Base-by-base conservation (phyloP, 2,888 invertebrate genomes). In the Ectobius pallidus region DNA sequence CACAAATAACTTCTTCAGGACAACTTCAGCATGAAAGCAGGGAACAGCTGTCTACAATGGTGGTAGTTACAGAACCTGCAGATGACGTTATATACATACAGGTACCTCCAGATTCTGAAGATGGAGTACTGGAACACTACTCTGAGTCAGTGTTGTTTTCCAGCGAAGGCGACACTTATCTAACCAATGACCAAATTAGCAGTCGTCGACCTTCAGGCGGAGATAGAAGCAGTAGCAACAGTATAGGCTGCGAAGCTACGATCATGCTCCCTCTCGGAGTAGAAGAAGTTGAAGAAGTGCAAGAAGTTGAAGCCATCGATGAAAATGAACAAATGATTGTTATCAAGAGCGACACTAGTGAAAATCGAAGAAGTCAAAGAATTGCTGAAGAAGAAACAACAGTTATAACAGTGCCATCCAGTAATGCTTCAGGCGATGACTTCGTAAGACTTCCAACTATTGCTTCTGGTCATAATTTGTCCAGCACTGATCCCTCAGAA, bases 1-100 rank as follows among this genome's bases (percentile, higher is more conserved):
- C n/a, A n/a, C n/a, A n/a, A n/a, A n/a, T n/a, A n/a, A n/a, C n/a
- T n/a, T n/a, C n/a, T n/a, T n/a, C n/a, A n/a, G n/a, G n/a, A n/a
- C n/a, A n/a, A n/a, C n/a, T n/a, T n/a, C n/a, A n/a, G n/a, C n/a
- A n/a, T n/a, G n/a, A n/a, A n/a, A n/a, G n/a, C n/a, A n/a, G n/a
- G n/a, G n/a, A n/a, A n/a, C n/a, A n/a, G n/a, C n/a, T n/a, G n/a
- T n/a, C n/a, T n/a, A n/a, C n/a, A n/a, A n/a, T n/a, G n/a, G n/a
- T 70, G 14, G 58, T 70, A n/a, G 58, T 70, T 32, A 20, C 52
- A 9, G 58, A 55, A 11, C 42, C 55, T 42, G 14, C 70, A 6
- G 58, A 70, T 20, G 70, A 70, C 27, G 58, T 70, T 27, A 70
- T 70, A 6, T 70, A 70, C 16, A 70, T 70, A 4, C 58, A 70